Base-by-base conservation (phyloP, 2,888 invertebrate genomes). In the Hypomecis punctinalis region DNA sequence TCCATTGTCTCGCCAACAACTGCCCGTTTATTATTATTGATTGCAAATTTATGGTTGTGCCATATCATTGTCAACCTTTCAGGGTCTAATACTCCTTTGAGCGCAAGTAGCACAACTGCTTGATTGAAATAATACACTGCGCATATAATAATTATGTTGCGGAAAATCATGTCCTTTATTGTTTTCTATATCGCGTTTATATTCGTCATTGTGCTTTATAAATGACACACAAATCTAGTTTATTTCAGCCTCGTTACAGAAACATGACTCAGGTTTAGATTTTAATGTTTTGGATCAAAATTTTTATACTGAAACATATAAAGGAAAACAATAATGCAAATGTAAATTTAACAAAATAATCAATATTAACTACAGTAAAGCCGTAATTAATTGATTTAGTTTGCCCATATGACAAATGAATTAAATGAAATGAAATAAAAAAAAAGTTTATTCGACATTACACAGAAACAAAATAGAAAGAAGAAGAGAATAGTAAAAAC, bases 1-100 rank as follows among this genome's bases (percentile, higher is more conserved):
- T 83, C 88, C 81, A 91, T 92, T 92, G 91, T 92, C 83, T 81
- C 74, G 67, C 62, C 75, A 76, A 78, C 72, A 77, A 80, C 72
- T 78, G 80, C 78, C 76, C 78, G 78, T 82, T 68, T 84, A 82
- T 85, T 83, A 84, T 85, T 87, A 88, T 86, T 86, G 85, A 86
- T 86, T 86, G 86, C 86, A 81, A 88, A 89, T 88, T 87, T 88
- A 85, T 84, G 81, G 80, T 72, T 78, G 73, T 76, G 74, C 77
- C 79, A 77, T 77, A 75, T 80, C 82, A 88, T 88, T 88, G 85
- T 86, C 75, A 77, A 77, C 83, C 83, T 77, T 82, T 85, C 80
- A 80, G 82, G 79, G 71, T 76, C 76, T 76, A 73, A 73, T 73
- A 74, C 72, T 76, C 52, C 56, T 67, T 59, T 62, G 33, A 52